A percentile compares a stretch with the other conserved stretches of the same genome.
These are phyloP conservation scores for Heliconius ismenius DNA, from an alignment of 2,888 invertebrate genomes.

Conservation along the genomic window DNA sequence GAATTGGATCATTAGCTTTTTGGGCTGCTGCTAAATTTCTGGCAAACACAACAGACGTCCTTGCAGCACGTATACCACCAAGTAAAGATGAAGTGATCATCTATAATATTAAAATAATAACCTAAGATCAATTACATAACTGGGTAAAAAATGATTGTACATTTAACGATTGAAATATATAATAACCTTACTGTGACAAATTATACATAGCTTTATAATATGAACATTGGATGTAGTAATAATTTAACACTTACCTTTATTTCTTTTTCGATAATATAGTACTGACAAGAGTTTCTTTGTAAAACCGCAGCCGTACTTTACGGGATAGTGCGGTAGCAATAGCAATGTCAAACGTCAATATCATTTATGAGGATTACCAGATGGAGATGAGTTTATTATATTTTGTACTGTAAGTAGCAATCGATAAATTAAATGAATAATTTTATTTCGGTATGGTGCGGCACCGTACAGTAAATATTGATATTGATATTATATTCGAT, in stretches of 20 bases:
- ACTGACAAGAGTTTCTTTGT: neutral
- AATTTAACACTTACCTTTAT: slow-evolving; percentile 3
- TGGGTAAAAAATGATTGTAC: neutral
- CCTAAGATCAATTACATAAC: slow-evolving; percentile 57
- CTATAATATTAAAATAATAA: slow-evolving; percentile 67
- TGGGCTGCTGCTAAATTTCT: slow-evolving; percentile 89
- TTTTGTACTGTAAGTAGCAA: neutral
- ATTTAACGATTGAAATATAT: neutral
- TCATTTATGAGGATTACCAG: slow-evolving; percentile 1
- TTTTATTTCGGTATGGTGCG: too few species aligned
- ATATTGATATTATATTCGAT: too few species aligned
- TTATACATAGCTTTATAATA: neutral
- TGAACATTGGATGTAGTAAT: neutral
- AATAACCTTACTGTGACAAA: neutral
- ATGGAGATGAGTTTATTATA: neutral
- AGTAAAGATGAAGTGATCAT: slow-evolving; percentile 82
- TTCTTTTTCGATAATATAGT: slow-evolving; percentile 2
- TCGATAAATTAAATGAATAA: too few species aligned
- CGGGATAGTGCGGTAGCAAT: neutral
- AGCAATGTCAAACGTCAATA: slow-evolving; percentile 19
- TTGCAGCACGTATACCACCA: slow-evolving; percentile 74
- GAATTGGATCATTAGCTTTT: slow-evolving; percentile 93
- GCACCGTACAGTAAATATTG: too few species aligned
- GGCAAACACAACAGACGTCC: slow-evolving; percentile 78
- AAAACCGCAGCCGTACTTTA: slow-evolving; percentile 18